Conservation (phyloP, 2,888 invertebrate species). For the Athalia circularis region DNA sequence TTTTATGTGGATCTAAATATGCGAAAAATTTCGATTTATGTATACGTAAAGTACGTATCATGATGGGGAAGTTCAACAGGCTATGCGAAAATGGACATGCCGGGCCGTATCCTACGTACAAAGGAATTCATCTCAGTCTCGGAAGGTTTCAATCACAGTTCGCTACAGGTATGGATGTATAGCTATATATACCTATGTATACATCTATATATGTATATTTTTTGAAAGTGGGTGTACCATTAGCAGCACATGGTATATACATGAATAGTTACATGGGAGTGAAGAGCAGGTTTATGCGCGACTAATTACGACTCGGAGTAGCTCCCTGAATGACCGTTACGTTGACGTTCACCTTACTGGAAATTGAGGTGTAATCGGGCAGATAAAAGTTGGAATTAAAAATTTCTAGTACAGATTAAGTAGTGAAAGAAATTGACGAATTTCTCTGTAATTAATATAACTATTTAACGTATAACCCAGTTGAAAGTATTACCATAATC, state of each 20-base stretch:
- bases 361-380: not conserved
- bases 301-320: constrained; percentile 12
- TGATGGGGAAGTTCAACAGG: constrained; percentile 8
- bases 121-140: constrained; percentile 32
- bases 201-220: too few species aligned
- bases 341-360: constrained; percentile 7
- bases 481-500: too few species aligned
- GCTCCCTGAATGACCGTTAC: constrained; percentile 29
- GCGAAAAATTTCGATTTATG: too few species aligned
- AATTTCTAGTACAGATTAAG: constrained; percentile 8
- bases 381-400: constrained; percentile 25
- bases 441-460: too few species aligned
- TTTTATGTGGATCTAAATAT: not conserved
- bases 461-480: too few species aligned
- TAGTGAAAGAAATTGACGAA: not conserved
- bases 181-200: too few species aligned
- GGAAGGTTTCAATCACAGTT: constrained; percentile 37
- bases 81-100: constrained; percentile 3
- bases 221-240: too few species aligned
- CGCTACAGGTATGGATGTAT: not conserved
- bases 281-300: not conserved
- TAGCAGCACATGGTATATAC: not conserved
- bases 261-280: not conserved
- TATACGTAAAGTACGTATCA: too few species aligned
- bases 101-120: not conserved